phyloP scores from a whole-genome alignment of 2,797 vertebrate species.

The Phoeniculus purpureus region DNA sequence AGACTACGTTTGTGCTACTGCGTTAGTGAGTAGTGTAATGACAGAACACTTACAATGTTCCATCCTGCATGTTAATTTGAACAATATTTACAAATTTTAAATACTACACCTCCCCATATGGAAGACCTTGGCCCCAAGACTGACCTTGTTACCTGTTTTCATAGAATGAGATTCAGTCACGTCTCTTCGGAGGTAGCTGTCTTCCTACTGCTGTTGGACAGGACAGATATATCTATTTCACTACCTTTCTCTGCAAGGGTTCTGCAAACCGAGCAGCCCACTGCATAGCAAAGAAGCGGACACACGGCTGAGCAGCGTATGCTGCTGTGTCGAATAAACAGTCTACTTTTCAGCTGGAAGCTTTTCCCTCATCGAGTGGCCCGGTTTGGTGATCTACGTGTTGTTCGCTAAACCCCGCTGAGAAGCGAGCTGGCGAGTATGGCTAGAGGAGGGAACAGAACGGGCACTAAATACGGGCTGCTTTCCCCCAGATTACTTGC shows the following conservation, averaged over 20 bases:
- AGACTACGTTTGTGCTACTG: background rate
- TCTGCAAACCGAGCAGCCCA: background rate
- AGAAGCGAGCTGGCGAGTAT: background rate
- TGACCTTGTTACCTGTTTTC: background rate
- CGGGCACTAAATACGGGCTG: background rate
- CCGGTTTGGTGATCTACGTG: background rate
- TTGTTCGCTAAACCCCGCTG: background rate
- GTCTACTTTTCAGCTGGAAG: background rate
- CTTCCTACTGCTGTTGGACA: background rate
- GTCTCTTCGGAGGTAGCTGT: background rate
- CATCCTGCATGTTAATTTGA: background rate
- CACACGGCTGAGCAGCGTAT: rapidly evolving
- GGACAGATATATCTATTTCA: background rate
- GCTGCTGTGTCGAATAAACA: background rate
- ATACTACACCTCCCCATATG: background rate
- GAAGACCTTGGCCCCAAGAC: too few species aligned
- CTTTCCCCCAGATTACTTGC: background rate
- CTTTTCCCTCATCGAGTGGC: background rate
- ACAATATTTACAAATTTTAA: background rate
- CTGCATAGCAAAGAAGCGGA: rapidly evolving
- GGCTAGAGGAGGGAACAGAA: background rate
- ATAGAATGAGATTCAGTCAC: background rate
- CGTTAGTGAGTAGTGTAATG: background rate
- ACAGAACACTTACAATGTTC: background rate
- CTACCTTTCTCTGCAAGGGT: background rate